A percentile compares a stretch with the other conserved stretches of the same genome.
Evolutionary conservation across 2,888 invertebrate species (phyloP).

Genomic region (Acanthosoma haemorrhoidale): DNA sequence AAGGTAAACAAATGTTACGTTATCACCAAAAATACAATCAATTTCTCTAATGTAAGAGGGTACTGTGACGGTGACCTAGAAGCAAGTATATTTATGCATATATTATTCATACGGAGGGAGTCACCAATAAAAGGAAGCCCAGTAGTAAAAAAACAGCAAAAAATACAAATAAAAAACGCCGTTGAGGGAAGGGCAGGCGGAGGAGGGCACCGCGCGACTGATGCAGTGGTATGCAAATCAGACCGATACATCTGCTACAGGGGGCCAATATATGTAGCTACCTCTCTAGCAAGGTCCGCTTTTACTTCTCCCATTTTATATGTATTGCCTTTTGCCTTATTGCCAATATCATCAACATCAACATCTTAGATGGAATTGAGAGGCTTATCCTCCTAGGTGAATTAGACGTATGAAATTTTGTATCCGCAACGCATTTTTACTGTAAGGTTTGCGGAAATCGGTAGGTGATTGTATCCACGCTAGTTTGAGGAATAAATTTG

Average conservation of each 20-base stretch:
- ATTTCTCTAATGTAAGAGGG: neutral
- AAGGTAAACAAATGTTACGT: too few relatives aligned
- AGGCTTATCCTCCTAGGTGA: too few relatives aligned
- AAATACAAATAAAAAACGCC: neutral
- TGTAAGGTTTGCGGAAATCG: too few relatives aligned
- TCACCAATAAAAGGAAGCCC: neutral
- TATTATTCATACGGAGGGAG: conserved; percentile 3
- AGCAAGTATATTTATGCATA: neutral
- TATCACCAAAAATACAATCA: too few relatives aligned
- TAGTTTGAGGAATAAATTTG: too few relatives aligned
- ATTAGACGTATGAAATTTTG: too few relatives aligned
- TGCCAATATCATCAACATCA: conserved; percentile 12
- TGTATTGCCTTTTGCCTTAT: neutral
- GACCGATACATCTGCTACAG: conserved; percentile 9
- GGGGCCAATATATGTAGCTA: conserved; percentile 8
- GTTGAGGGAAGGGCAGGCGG: neutral
- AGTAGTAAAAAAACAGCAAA: conserved; percentile 4
- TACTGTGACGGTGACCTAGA: neutral
- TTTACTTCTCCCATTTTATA: conserved; percentile 7
- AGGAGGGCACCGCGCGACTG: neutral
- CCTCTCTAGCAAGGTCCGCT: neutral
- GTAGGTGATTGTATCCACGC: too few relatives aligned
- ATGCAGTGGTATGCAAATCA: conserved; percentile 8
- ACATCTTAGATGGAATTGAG: too few relatives aligned
- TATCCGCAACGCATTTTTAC: too few relatives aligned